These are phyloP conservation scores for Climacteris rufus DNA, from an alignment of 2,113 vertebrate genomes.

Conservation along the genomic window DNA sequence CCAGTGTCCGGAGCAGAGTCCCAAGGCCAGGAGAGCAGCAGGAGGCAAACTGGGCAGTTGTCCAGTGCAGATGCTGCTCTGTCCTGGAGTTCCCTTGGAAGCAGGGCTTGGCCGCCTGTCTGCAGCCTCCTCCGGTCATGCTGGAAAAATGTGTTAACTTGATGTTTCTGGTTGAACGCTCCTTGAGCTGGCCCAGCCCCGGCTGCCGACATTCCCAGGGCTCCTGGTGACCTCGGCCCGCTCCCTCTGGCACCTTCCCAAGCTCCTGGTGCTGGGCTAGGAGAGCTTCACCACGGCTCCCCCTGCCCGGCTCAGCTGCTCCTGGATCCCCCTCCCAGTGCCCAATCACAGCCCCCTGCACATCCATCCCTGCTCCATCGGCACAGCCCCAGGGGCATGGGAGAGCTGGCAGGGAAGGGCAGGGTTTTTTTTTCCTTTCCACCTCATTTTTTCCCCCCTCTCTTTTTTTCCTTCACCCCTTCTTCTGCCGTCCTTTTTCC, in stretches of 20 bases:
- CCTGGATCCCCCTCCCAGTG: neutral
- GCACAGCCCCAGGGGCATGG: neutral
- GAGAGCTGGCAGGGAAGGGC: neutral
- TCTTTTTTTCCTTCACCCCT: too few relatives aligned
- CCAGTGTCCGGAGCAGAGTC: neutral
- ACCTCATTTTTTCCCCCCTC: rapidly evolving
- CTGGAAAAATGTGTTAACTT: conserved; percentile 46
- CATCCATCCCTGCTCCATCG: rapidly evolving
- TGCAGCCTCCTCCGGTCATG: neutral
- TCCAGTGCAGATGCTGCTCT: neutral
- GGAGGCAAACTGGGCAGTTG: neutral
- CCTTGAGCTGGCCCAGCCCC: neutral
- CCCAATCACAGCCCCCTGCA: neutral
- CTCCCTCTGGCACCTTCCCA: neutral
- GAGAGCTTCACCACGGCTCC: rapidly evolving
- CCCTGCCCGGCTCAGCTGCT: rapidly evolving
- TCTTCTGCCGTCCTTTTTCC: neutral
- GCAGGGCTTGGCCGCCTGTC: neutral
- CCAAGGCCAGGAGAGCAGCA: neutral
- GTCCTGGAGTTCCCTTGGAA: neutral
- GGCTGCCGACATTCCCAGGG: conserved; percentile 2
- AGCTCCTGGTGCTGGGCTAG: neutral
- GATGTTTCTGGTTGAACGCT: conserved; percentile 32
- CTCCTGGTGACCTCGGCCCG: neutral
- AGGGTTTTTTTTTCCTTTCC: neutral